phyloP scores from a whole-genome alignment of 2,888 invertebrate species.

The Blastobasis adustella region DNA sequence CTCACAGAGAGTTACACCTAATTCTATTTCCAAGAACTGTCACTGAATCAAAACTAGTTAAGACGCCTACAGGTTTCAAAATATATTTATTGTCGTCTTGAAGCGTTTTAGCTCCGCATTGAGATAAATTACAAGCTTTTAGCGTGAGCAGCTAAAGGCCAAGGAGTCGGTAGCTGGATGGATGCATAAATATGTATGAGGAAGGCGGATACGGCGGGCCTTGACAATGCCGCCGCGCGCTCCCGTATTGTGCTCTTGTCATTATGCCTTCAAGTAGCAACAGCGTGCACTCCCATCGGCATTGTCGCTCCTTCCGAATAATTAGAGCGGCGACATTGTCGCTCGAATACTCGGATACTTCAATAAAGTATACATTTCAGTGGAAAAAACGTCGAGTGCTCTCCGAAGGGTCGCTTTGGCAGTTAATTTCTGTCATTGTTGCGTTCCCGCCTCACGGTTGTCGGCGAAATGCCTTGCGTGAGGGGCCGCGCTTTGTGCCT shows the following conservation, averaged over 20 bases:
- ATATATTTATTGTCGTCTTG: constrained; percentile 22
- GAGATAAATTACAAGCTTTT: constrained; percentile 21
- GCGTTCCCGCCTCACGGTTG: constrained; percentile 32
- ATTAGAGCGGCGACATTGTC: constrained; percentile 57
- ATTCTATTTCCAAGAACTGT: constrained; percentile 3
- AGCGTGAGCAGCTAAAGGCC: constrained; percentile 13
- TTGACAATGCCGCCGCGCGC: constrained; percentile 52
- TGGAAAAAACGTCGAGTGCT: constrained; percentile 55
- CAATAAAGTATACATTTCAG: constrained; percentile 69
- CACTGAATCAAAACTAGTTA: constrained; percentile 22
- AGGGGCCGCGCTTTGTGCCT: constrained; percentile 41
- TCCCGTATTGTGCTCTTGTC: constrained; percentile 54
- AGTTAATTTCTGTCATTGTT: constrained; percentile 67
- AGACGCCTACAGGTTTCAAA: constrained; percentile 13
- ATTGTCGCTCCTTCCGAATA: constrained; percentile 70
- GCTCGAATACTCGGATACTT: constrained; percentile 33
- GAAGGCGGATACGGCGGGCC: constrained; percentile 43
- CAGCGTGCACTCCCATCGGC: constrained; percentile 45
- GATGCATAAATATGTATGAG: constrained; percentile 64
- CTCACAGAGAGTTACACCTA: neutral
- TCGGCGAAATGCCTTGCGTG: constrained; percentile 30
- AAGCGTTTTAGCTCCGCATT: constrained; percentile 25
- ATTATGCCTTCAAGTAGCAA: constrained; percentile 51
- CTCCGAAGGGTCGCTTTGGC: constrained; percentile 51
- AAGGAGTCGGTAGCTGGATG: constrained; percentile 27